Base-by-base conservation (phyloP, 1,140 invertebrate species). In the Caerostris extrusa region DNA sequence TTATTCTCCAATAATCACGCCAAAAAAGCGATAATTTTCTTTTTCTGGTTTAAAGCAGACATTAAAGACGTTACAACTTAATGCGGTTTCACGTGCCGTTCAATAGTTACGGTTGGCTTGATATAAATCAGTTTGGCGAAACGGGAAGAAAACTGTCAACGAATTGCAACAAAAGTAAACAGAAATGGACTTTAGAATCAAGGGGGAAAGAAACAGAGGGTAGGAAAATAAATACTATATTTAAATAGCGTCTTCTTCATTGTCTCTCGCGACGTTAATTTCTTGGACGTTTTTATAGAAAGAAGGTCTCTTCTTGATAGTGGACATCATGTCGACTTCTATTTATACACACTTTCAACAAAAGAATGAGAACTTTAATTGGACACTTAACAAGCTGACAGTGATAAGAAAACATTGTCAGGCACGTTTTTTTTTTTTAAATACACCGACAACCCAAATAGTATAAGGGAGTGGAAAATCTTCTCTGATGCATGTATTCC, bases 281-380 rank as follows among this genome's bases (percentile, higher is more conserved):
- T 91, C 57, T 53, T 61, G 71, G 77, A 17, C 82, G 71, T 67
- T 34, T 60, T 19, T 61, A n/a, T 5, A 90, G 56, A 77, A 90
- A 60, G 34, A 61, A 90, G n/a, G n/a, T 0, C 14, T 7, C 55
- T 60, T 60, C n/a, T 90, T 90, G 14, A 91, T 55, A 82, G 71
- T 61, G 77, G 90, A 81, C 90, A 82, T 91, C 90, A 91, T 92
- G 90, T 69, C 57, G 58, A 67, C n/a, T 92, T 85, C 82, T 92
- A 85, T 92, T 83, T 92, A 85, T 85, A 82, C 53, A 81, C 60
- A 14, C 69, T 81, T 5, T 34, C 34, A 85, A 92, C 64, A 83
- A 85, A 92, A 58, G 61, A 92, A 92, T 85, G 81, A 81, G 14
- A 5, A n/a, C 53, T 83, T 92, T 92, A 92, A 92, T 92, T 92